phyloP scores from a whole-genome alignment of 1,140 invertebrate species.

The Metaphire vulgaris region DNA sequence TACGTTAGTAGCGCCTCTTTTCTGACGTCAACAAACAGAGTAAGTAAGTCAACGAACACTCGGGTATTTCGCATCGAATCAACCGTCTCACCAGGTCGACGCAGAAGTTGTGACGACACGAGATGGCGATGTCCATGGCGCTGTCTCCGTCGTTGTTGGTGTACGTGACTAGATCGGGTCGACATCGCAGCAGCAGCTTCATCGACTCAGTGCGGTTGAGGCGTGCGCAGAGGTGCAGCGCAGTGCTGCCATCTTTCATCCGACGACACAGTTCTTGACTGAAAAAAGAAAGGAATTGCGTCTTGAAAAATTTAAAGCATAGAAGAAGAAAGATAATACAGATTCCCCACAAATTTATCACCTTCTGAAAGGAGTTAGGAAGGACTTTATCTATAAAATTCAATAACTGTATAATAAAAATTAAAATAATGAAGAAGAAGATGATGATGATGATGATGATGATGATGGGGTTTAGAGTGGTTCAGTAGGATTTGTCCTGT shows the following conservation, averaged over 20 bases:
- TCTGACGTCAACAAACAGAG: too few species aligned
- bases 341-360: background rate
- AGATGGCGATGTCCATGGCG: conserved; percentile 77
- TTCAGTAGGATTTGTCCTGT: too few species aligned
- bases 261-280: conserved; percentile 53
- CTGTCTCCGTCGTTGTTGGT: conserved; percentile 79
- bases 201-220: conserved; percentile 85
- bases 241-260: conserved; percentile 69
- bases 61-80: too few species aligned
- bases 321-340: background rate
- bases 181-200: conserved; percentile 80
- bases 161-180: conserved; percentile 60
- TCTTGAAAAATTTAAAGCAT: too few species aligned
- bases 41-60: too few species aligned
- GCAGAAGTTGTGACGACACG: conserved; percentile 70
- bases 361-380: background rate
- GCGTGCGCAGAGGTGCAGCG: conserved; percentile 79
- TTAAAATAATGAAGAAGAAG: too few species aligned
- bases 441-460: too few species aligned
- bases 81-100: conserved; percentile 78
- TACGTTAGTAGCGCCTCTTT: too few species aligned
- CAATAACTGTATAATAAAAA: conserved; percentile 31
- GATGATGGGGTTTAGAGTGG: too few species aligned
- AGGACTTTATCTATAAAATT: background rate
- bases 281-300: conserved; percentile 24